Conservation (phyloP, 2,888 invertebrate species). For the Netelia fuscicornis region DNA sequence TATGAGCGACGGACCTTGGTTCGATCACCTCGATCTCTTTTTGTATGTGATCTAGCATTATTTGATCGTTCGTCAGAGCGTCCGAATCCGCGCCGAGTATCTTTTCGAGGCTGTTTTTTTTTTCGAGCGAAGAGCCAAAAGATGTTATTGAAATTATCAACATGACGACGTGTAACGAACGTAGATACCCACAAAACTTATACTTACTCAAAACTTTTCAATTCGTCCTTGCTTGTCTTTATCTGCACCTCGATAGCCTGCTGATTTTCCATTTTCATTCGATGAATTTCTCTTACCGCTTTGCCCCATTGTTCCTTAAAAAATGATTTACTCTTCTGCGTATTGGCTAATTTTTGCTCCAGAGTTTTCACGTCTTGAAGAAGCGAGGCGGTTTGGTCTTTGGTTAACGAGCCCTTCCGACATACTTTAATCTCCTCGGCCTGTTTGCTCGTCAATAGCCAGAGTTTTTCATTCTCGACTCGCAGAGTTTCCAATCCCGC, state of each 20-base stretch:
- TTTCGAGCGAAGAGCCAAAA: too few species aligned
- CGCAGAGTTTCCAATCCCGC: conserved; percentile 76
- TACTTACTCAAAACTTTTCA: conserved; percentile 79
- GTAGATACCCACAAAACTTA: too few species aligned
- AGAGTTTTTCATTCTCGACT: conserved; percentile 77
- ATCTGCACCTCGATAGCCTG: conserved; percentile 86
- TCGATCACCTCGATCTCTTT: conserved; percentile 80
- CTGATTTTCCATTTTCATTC: conserved; percentile 87
- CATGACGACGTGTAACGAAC: too few species aligned
- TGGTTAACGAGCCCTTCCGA: conserved; percentile 87
- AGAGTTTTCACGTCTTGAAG: conserved; percentile 88
- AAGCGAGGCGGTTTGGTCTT: conserved; percentile 89
- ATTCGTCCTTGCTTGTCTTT: conserved; percentile 84
- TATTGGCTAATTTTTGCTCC: conserved; percentile 88
- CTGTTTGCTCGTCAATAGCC: conserved; percentile 74
- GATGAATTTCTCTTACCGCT: conserved; percentile 89
- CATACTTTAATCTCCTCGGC: conserved; percentile 75
- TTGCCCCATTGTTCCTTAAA: conserved; percentile 92
- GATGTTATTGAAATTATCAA: background rate
- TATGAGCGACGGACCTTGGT: conserved; percentile 70
- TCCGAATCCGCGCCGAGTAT: conserved; percentile 79
- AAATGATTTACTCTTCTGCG: conserved; percentile 89
- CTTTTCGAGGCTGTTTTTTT: conserved; percentile 77
- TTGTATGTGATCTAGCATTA: conserved; percentile 79
- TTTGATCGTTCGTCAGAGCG: conserved; percentile 79